phyloP scores from a whole-genome alignment of 2,888 invertebrate species.

The Conus canariensis region DNA sequence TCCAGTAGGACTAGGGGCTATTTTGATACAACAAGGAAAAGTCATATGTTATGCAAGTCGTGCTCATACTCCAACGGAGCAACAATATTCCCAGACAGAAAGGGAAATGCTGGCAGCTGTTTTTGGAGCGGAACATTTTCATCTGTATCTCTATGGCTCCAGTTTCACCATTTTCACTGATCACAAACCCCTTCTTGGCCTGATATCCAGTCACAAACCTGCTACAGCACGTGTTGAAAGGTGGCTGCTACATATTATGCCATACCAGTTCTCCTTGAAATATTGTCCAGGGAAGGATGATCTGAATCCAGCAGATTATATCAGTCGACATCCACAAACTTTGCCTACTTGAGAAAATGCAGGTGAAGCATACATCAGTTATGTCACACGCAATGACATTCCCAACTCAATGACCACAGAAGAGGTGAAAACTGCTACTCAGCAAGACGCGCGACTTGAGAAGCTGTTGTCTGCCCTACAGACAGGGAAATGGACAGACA shows the following conservation, averaged over 20 bases:
- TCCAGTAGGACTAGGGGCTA: constrained; percentile 29
- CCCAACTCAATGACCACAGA: background rate
- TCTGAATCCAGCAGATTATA: constrained; percentile 40
- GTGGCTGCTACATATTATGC: constrained; percentile 51
- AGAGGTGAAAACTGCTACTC: background rate
- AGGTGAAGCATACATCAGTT: background rate
- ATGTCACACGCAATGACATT: background rate
- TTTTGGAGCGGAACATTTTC: constrained; percentile 50
- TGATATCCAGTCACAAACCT: constrained; percentile 53
- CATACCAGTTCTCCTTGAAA: constrained; percentile 50
- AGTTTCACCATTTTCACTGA: background rate
- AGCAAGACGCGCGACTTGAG: background rate
- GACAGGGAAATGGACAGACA: constrained; percentile 43
- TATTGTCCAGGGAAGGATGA: constrained; percentile 55
- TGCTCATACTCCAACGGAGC: background rate
- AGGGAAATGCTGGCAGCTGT: constrained; percentile 61
- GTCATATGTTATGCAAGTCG: background rate
- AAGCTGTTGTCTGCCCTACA: constrained; percentile 37
- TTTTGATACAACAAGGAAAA: background rate
- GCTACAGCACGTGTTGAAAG: constrained; percentile 55
- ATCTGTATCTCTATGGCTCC: constrained; percentile 56
- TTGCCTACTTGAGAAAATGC: background rate
- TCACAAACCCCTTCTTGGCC: background rate
- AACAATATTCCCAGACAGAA: constrained; percentile 55
- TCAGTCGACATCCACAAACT: constrained; percentile 34